Conservation (phyloP, 2,113 vertebrate species). For the Malurus cyaneus region DNA sequence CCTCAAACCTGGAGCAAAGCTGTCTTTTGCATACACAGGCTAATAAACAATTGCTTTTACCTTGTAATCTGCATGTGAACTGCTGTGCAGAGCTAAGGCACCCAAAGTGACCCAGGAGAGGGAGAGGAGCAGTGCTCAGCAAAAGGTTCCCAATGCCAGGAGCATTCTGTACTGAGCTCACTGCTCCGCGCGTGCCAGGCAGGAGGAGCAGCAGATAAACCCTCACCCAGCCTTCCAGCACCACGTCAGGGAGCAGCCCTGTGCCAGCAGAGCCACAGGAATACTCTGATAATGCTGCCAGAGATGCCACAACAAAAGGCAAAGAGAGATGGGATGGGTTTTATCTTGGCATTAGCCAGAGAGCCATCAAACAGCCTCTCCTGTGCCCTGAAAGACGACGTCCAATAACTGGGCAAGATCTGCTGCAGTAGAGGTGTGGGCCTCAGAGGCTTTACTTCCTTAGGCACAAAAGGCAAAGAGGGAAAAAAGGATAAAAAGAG, state of each 20-base stretch:
- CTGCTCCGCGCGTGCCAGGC: neutral
- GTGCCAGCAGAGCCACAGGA: neutral
- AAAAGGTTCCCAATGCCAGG: neutral
- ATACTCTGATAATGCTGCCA: neutral
- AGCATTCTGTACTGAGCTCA: neutral
- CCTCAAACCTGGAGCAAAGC: neutral
- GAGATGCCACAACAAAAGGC: neutral
- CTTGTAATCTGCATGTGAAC: neutral
- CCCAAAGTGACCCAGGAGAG: neutral
- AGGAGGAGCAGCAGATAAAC: neutral
- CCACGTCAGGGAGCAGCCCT: neutral
- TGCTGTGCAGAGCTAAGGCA: neutral
- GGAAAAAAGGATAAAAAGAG: neutral
- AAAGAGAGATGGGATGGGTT: neutral
- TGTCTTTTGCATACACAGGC: neutral
- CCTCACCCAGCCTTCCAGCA: neutral
- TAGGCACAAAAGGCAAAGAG: neutral
- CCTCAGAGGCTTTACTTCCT: neutral
- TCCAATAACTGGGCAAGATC: neutral
- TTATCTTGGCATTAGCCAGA: neutral
- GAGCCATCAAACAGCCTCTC: neutral
- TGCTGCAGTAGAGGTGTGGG: fast-evolving
- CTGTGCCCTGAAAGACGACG: neutral
- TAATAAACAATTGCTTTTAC: neutral
- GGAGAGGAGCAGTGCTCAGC: neutral